Evolutionary conservation across 2,113 vertebrate species (phyloP).

Genomic region (Cebus imitator): DNA sequence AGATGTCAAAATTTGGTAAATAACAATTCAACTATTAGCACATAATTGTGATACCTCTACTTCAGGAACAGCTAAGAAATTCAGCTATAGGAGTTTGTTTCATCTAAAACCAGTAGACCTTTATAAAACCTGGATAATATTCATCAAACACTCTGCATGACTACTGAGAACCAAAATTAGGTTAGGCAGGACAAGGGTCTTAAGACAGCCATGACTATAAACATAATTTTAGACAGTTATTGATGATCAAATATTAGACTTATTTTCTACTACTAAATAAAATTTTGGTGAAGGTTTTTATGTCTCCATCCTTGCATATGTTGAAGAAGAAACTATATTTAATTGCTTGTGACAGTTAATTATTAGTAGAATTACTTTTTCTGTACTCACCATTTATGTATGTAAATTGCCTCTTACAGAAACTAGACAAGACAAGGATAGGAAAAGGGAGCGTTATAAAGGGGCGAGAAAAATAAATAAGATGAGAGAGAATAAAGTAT

Average conservation of each 20-base stretch:
- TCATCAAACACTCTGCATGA: not conserved
- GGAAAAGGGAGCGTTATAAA: not conserved
- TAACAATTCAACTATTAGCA: not conserved
- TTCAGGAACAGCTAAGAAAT: not conserved
- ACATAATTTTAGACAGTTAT: not conserved
- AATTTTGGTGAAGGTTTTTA: not conserved
- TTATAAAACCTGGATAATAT: not conserved
- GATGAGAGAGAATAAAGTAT: not conserved
- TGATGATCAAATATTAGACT: not conserved
- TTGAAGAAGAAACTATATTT: not conserved
- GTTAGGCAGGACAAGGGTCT: not conserved
- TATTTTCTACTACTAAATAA: not conserved
- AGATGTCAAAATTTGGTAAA: not conserved
- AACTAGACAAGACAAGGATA: not conserved
- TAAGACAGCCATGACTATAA: not conserved
- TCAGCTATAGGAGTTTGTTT: not conserved
- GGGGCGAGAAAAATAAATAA: not conserved
- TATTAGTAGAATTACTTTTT: not conserved
- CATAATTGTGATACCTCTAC: not conserved
- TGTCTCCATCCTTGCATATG: not conserved
- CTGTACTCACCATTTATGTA: not conserved
- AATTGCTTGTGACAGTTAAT: not conserved
- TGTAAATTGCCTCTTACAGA: not conserved
- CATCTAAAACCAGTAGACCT: not conserved
- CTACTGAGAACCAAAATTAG: not conserved